Conservation (phyloP, 2,888 invertebrate species). For the Chrysina gloriosa region DNA sequence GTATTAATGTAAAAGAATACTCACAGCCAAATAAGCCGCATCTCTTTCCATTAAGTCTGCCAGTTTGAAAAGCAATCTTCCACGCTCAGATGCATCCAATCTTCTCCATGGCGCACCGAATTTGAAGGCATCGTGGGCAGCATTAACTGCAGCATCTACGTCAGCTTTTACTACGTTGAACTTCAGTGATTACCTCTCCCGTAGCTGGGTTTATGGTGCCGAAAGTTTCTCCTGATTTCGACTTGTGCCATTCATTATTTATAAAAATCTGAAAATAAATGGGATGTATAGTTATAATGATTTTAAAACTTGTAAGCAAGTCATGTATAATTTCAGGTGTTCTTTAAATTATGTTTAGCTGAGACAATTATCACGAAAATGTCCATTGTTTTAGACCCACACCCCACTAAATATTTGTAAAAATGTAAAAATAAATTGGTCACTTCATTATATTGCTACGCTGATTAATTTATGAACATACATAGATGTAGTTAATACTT, state of each 20-base stretch:
- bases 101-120: constrained; percentile 84
- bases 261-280: constrained; percentile 83
- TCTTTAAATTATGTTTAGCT: no score
- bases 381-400: no score
- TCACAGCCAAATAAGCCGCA: constrained; percentile 82
- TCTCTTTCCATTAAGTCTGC: constrained; percentile 89
- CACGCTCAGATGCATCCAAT: constrained; percentile 91
- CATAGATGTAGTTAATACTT: no score
- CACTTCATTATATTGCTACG: no score
- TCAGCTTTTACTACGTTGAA: constrained; percentile 82
- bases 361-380: no score
- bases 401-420: no score
- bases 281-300: neutral
- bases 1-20: no score
- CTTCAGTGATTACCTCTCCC: constrained; percentile 81
- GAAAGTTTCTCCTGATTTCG: constrained; percentile 88
- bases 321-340: no score
- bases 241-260: constrained; percentile 96
- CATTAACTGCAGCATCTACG: constrained; percentile 82
- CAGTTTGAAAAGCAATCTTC: constrained; percentile 78
- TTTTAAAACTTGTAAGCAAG: neutral
- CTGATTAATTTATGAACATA: no score
- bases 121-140: constrained; percentile 82
- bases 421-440: no score
- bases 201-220: constrained; percentile 86